Evolutionary conservation across 2,113 vertebrate genomes (phyloP).

Genomic region (Megaceryle maxima): DNA sequence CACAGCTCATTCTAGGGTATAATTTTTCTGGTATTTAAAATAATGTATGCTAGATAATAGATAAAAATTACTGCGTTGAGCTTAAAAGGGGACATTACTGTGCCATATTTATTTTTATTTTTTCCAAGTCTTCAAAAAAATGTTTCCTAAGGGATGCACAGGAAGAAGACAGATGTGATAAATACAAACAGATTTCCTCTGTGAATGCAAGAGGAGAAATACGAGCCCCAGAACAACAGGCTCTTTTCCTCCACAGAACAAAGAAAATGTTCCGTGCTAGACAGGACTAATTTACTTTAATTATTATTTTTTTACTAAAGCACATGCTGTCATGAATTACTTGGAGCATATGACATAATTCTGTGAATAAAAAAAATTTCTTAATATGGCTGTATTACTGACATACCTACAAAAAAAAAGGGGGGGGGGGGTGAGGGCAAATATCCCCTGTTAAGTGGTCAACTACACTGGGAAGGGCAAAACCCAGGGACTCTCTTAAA

Average conservation of each 20-base stretch:
- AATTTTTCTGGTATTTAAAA: constrained; percentile 64
- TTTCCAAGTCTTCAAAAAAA: neutral
- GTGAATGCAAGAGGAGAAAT: neutral
- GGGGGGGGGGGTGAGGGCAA: neutral
- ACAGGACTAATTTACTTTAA: neutral
- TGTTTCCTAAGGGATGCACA: constrained; percentile 18
- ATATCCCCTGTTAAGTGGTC: neutral
- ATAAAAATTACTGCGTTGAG: constrained; percentile 41
- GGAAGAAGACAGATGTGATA: constrained; percentile 31
- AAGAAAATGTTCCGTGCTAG: neutral
- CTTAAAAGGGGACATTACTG: constrained; percentile 31
- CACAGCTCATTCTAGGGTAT: constrained; percentile 3
- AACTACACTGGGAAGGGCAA: neutral
- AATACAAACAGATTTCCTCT: constrained; percentile 31
- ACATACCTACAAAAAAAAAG: neutral
- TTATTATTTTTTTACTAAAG: neutral
- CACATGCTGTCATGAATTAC: neutral
- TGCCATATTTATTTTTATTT: constrained; percentile 33
- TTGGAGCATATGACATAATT: neutral
- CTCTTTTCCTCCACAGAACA: neutral
- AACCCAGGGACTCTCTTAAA: neutral
- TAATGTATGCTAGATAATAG: constrained; percentile 51
- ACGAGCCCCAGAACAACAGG: neutral
- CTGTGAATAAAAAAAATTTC: neutral
- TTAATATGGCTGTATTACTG: neutral